Evolutionary conservation across 2,888 invertebrate genomes (phyloP).

Genomic region (Drosophila tanythrix): DNA sequence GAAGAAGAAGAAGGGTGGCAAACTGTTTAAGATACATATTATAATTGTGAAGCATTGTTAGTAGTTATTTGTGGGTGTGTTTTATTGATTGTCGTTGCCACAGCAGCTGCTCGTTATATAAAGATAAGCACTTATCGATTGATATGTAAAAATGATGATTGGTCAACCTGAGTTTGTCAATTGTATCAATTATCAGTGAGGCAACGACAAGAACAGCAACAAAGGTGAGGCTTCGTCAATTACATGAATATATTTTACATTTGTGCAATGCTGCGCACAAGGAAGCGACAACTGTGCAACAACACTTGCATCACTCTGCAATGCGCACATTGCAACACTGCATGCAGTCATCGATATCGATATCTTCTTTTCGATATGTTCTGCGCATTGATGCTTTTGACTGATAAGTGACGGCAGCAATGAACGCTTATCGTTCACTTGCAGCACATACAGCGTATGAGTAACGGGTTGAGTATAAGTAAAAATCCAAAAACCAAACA

Average conservation of each 20-base stretch:
- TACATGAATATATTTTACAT: neutral
- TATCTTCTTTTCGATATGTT: conserved; percentile 14
- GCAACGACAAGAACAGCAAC: conserved; percentile 13
- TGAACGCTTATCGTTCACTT: conserved; percentile 63
- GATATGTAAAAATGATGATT: conserved; percentile 20
- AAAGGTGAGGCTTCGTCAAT: conserved; percentile 37
- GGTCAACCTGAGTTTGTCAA: conserved; percentile 18
- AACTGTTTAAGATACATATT: neutral
- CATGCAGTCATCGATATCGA: conserved; percentile 56
- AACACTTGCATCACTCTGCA: conserved; percentile 5
- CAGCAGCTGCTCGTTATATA: conserved; percentile 32
- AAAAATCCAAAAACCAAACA: neutral
- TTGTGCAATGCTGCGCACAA: conserved; percentile 2
- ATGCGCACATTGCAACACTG: conserved; percentile 34
- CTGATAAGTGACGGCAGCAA: conserved; percentile 58
- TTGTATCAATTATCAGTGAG: conserved; percentile 7
- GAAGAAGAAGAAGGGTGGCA: neutral
- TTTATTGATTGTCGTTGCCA: conserved; percentile 18
- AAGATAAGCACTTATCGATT: conserved; percentile 37
- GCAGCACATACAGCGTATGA: conserved; percentile 41
- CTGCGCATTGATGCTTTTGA: conserved; percentile 48
- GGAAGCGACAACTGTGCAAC: conserved; percentile 28
- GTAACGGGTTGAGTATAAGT: conserved; percentile 49
- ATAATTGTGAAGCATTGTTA: conserved; percentile 10
- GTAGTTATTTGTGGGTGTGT: conserved; percentile 5